These are phyloP conservation scores for Stylophora pistillata DNA, from an alignment of 64 coral and sea anemone species.

Conservation along the genomic window DNA sequence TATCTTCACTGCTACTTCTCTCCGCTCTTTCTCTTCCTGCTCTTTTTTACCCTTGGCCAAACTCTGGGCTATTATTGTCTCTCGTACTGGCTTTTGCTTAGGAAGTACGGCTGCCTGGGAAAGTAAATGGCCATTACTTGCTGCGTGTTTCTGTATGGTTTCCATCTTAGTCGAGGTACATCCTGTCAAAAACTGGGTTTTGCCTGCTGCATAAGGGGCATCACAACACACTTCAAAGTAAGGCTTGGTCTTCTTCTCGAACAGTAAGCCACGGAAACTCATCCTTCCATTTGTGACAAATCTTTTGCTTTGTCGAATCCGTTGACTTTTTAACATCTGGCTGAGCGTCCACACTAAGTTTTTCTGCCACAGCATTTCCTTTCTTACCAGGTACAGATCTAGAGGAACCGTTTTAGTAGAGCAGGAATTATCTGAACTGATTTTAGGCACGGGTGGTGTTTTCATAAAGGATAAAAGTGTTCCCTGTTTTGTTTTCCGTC, in stretches of 20 bases:
- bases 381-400: not conserved
- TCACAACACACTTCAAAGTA: slow-evolving; percentile 1
- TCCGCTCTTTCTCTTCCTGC: no score
- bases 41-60: not conserved
- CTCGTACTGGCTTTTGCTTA: slow-evolving; percentile 12
- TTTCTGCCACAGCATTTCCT: not conserved
- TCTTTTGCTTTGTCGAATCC: not conserved
- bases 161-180: slow-evolving; percentile 2
- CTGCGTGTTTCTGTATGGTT: slow-evolving; percentile 14
- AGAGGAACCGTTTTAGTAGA: not conserved
- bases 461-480: slow-evolving; percentile 30
- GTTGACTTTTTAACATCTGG: slow-evolving; percentile 9
- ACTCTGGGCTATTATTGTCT: not conserved
- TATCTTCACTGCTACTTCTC: no score
- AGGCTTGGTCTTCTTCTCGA: not conserved
- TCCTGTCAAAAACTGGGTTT: slow-evolving; percentile 6
- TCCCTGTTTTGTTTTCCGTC: slow-evolving; percentile 21
- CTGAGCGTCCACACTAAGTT: not conserved
- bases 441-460: not conserved
- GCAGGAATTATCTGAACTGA: not conserved
- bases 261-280: slow-evolving; percentile 3
- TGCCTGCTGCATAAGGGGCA: slow-evolving; percentile 3
- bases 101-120: not conserved
- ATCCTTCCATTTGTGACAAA: slow-evolving; percentile 2
- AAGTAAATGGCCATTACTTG: not conserved